These are phyloP conservation scores for Podarcis cretensis DNA, from an alignment of 2,113 vertebrate genomes.

Conservation along the genomic window DNA sequence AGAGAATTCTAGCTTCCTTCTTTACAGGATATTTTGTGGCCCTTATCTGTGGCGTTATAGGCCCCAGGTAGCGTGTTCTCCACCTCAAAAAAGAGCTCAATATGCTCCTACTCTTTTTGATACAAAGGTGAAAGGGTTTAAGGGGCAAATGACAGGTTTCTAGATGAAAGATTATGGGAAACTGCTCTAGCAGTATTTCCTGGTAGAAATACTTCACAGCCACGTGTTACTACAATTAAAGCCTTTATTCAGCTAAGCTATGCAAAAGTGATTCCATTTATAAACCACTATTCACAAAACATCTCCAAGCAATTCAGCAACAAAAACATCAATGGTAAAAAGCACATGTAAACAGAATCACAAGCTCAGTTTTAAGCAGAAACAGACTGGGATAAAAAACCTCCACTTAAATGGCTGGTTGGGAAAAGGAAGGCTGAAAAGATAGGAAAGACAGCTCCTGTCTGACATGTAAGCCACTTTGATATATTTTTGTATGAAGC, in stretches of 20 bases:
- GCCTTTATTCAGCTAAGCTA: background rate
- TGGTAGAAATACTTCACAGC: background rate
- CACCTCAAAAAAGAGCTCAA: background rate
- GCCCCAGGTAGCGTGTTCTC: background rate
- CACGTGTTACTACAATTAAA: background rate
- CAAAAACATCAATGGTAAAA: too few species aligned
- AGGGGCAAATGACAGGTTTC: background rate
- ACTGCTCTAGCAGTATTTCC: background rate
- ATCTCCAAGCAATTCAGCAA: too few species aligned
- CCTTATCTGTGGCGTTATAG: too few species aligned
- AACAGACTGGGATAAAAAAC: too few species aligned
- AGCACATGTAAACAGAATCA: too few species aligned
- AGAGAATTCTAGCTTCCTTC: background rate
- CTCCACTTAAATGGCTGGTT: too few species aligned
- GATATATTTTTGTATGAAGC: too few species aligned
- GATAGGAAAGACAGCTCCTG: too few species aligned
- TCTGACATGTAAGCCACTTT: too few species aligned
- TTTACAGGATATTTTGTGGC: background rate
- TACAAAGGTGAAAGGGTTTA: background rate
- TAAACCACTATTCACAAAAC: too few species aligned
- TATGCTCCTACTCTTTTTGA: background rate
- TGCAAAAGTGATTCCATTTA: background rate
- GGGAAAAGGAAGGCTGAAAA: too few species aligned
- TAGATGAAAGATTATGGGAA: background rate
- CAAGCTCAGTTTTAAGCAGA: too few species aligned